Evolutionary conservation across 2,888 invertebrate genomes (phyloP).

Genomic region (Drosophila quasianomalipes): DNA sequence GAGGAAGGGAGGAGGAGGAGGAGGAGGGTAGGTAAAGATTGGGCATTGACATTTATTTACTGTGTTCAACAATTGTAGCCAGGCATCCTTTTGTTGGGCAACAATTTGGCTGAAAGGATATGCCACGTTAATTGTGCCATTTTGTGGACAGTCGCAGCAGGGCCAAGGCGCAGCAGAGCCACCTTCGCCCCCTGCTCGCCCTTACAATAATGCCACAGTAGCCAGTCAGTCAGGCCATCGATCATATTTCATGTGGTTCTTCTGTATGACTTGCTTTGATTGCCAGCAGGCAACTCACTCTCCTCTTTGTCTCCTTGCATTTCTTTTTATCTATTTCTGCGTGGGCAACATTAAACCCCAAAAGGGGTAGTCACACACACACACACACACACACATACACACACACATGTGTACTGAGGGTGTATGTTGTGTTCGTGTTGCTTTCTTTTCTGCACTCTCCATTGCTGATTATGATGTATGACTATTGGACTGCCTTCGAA

Average conservation of each 20-base stretch:
- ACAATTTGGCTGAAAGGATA: constrained; percentile 79
- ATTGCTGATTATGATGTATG: constrained; percentile 78
- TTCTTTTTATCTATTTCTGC: constrained; percentile 58
- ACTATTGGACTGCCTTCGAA: constrained; percentile 45
- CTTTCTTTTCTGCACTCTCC: constrained; percentile 25
- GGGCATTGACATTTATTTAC: constrained; percentile 81
- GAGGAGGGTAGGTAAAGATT: constrained; percentile 8
- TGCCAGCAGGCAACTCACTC: constrained; percentile 62
- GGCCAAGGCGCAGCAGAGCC: constrained; percentile 29
- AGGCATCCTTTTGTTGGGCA: constrained; percentile 78
- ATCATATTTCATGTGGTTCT: constrained; percentile 76
- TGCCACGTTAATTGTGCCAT: constrained; percentile 82
- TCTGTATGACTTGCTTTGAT: constrained; percentile 72
- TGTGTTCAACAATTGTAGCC: constrained; percentile 77
- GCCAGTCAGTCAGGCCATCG: constrained; percentile 63
- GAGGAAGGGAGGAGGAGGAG: constrained; percentile 15
- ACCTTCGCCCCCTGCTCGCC: constrained; percentile 11
- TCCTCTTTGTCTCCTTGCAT: constrained; percentile 7
- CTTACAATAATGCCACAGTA: constrained; percentile 41
- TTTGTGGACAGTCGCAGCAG: constrained; percentile 80
- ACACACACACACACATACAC: constrained; percentile 33
- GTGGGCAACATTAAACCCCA: constrained; percentile 48
- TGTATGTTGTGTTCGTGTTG: constrained; percentile 41
- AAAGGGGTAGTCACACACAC: constrained; percentile 61
- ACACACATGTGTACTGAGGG: constrained; percentile 55